Evolutionary conservation across 2,888 invertebrate genomes (phyloP).

Genomic region (Eustalomyia histrio): DNA sequence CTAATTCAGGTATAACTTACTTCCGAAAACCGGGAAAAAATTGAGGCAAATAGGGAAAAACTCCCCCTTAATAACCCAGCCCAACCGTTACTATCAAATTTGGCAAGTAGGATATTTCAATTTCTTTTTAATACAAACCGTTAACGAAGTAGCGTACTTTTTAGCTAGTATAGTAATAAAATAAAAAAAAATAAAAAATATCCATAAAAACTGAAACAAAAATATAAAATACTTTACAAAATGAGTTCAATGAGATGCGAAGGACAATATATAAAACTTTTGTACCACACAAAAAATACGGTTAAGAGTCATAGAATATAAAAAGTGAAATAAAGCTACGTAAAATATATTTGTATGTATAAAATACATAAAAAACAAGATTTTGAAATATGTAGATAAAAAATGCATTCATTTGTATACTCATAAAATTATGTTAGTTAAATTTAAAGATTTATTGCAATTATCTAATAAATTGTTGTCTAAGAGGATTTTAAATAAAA

Average conservation of each 20-base stretch:
- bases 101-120: no score
- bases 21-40: no score
- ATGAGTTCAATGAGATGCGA: slow-evolving; percentile 38
- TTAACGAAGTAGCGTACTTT: no score
- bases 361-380: not conserved
- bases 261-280: slow-evolving; percentile 33
- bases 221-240: slow-evolving; percentile 5
- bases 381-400: slow-evolving; percentile 6
- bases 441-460: no score
- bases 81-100: no score
- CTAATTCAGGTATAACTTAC: no score
- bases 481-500: no score
- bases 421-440: not conserved
- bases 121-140: no score
- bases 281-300: slow-evolving; percentile 18
- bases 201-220: not conserved
- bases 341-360: slow-evolving; percentile 13
- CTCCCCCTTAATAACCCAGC: no score
- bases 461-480: no score
- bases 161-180: not conserved
- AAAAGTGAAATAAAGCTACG: slow-evolving; percentile 18
- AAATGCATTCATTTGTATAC: not conserved
- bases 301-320: slow-evolving; percentile 31
- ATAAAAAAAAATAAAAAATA: not conserved
- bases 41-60: no score